Evolutionary conservation across 2,113 vertebrate genomes (phyloP).

Genomic region (Prunella himalayana): DNA sequence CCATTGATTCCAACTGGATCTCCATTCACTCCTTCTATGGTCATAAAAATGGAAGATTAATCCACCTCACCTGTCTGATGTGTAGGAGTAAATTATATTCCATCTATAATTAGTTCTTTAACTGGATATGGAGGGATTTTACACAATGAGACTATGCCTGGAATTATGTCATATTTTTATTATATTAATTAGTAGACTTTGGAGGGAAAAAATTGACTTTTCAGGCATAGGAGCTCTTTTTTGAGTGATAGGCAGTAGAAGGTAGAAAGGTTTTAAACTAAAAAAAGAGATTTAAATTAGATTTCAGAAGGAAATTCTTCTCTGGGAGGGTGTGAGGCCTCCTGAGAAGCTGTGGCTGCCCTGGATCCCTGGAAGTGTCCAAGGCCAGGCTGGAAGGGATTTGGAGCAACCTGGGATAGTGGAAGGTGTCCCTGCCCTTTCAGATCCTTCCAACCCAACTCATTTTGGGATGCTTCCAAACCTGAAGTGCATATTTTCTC

Average conservation of each 20-base stretch:
- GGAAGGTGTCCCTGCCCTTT: not conserved
- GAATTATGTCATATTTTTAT: not conserved
- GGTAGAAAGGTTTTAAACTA: not conserved
- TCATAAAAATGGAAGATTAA: not conserved
- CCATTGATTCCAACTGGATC: not conserved
- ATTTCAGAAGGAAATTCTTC: not conserved
- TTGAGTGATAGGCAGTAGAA: not conserved
- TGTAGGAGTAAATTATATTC: not conserved
- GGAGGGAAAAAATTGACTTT: accelerated
- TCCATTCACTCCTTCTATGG: not conserved
- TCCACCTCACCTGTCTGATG: not conserved
- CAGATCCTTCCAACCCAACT: not conserved
- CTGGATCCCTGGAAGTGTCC: not conserved
- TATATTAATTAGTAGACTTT: not conserved
- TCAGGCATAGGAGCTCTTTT: not conserved
- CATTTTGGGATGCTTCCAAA: not conserved
- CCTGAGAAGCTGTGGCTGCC: not conserved
- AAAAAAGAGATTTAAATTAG: not conserved
- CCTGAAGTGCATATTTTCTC: not conserved
- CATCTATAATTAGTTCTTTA: not conserved
- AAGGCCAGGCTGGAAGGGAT: accelerated
- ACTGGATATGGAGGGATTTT: not conserved
- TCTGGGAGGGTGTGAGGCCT: not conserved
- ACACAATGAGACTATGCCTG: not conserved
- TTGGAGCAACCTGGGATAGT: accelerated